These are phyloP conservation scores for Marisa cornuarietis DNA, from an alignment of 1,140 invertebrate species.

Conservation along the genomic window DNA sequence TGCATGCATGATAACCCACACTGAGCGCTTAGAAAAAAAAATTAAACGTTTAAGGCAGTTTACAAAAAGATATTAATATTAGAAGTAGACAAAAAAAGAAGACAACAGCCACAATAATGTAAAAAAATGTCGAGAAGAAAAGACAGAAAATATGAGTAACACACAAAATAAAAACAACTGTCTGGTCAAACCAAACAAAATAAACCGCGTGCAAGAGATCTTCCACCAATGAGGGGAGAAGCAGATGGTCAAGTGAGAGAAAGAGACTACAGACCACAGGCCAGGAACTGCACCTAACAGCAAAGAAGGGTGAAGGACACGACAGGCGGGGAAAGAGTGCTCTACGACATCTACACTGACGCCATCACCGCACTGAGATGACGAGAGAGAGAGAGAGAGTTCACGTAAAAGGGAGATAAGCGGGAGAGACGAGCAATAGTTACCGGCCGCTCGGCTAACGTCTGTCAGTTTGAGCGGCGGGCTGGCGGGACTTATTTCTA, in stretches of 20 bases:
- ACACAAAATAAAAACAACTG: background rate
- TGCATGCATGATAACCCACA: too few species aligned
- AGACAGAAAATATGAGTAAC: background rate
- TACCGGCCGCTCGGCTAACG: slow-evolving; percentile 50
- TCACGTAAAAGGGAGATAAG: background rate
- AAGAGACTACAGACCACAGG: background rate
- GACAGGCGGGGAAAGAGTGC: background rate
- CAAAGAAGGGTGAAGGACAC: background rate
- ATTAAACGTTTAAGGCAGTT: too few species aligned
- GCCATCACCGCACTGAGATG: background rate
- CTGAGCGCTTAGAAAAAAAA: too few species aligned
- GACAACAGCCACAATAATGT: too few species aligned
- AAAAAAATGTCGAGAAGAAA: background rate
- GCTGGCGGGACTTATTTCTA: slow-evolving; percentile 57
- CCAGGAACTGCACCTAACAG: background rate
- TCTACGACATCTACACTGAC: background rate
- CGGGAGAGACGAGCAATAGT: slow-evolving; percentile 34
- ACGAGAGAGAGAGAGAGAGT: slow-evolving; percentile 1
- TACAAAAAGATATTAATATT: too few species aligned
- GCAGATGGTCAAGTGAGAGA: too few species aligned
- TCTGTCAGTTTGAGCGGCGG: slow-evolving; percentile 56
- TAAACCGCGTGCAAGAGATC: background rate
- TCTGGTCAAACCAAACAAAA: background rate
- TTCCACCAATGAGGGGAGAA: background rate
- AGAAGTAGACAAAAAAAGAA: background rate